These are phyloP conservation scores for Zootermopsis nevadensis DNA, from an alignment of 2,888 invertebrate species.

Conservation along the genomic window DNA sequence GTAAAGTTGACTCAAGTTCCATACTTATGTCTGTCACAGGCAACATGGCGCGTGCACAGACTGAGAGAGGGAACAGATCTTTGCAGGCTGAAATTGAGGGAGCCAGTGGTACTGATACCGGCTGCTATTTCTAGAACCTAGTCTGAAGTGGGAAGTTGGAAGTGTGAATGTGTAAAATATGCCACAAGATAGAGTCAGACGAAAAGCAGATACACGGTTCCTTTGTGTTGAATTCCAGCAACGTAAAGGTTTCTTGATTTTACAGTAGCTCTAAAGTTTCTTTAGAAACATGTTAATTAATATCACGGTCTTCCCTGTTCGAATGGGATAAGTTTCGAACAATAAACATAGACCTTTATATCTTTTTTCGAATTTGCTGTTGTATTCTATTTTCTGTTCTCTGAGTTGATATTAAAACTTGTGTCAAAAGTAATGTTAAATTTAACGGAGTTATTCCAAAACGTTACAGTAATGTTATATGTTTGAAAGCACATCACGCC, in stretches of 20 bases:
- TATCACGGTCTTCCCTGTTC: background rate
- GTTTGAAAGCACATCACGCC: too few relatives aligned
- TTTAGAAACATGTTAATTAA: background rate
- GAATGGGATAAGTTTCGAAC: background rate
- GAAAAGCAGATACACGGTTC: background rate
- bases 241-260: background rate
- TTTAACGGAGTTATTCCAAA: too few relatives aligned
- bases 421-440: too few relatives aligned
- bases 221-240: background rate
- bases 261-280: background rate
- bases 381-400: background rate
- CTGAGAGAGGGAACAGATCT: constrained; percentile 14
- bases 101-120: background rate
- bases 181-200: constrained; percentile 18
- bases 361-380: background rate
- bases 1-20: constrained; percentile 3
- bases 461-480: too few relatives aligned
- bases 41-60: background rate
- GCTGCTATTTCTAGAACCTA: constrained; percentile 26
- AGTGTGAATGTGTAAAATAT: constrained; percentile 35
- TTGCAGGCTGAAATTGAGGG: background rate
- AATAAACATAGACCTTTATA: background rate
- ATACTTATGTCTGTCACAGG: background rate
- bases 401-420: background rate
- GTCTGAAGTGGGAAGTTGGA: constrained; percentile 28